Evolutionary conservation across 2,888 invertebrate genomes (phyloP).

Genomic region (Enchytraeus crypticus): DNA sequence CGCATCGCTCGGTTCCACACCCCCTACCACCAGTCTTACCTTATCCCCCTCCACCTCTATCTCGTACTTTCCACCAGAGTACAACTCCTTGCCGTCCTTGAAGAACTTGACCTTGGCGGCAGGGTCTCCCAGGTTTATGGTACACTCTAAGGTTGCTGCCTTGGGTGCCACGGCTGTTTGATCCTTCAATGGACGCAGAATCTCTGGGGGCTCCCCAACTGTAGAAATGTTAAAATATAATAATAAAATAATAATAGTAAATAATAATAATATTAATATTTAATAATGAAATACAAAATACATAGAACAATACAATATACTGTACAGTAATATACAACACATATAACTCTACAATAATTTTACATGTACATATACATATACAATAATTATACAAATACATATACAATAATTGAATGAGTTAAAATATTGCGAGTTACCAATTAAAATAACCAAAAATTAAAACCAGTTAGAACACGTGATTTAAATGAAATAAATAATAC

Average conservation of each 20-base stretch:
- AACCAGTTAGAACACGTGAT: too few species aligned
- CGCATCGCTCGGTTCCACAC: conserved; percentile 64
- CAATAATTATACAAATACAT: too few species aligned
- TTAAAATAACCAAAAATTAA: too few species aligned
- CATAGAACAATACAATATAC: background rate
- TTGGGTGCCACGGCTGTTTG: conserved; percentile 18
- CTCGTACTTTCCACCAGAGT: conserved; percentile 42
- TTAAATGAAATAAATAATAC: too few species aligned
- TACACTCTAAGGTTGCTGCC: conserved; percentile 24
- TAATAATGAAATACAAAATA: too few species aligned
- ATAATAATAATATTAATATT: too few species aligned
- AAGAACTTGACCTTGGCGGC: conserved; percentile 26
- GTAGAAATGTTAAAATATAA: background rate
- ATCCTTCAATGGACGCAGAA: conserved; percentile 21
- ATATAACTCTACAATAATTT: too few species aligned
- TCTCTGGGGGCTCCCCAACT: conserved; percentile 23
- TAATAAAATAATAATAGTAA: background rate
- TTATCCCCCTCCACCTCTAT: conserved; percentile 12
- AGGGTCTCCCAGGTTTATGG: conserved; percentile 25
- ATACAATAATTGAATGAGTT: too few species aligned
- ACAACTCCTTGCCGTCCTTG: conserved; percentile 22
- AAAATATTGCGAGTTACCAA: too few species aligned
- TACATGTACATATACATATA: too few species aligned
- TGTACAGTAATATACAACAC: background rate
- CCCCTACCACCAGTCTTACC: conserved; percentile 63